Base-by-base conservation (phyloP, 1,140 invertebrate genomes). In the Drosophila repleta region DNA sequence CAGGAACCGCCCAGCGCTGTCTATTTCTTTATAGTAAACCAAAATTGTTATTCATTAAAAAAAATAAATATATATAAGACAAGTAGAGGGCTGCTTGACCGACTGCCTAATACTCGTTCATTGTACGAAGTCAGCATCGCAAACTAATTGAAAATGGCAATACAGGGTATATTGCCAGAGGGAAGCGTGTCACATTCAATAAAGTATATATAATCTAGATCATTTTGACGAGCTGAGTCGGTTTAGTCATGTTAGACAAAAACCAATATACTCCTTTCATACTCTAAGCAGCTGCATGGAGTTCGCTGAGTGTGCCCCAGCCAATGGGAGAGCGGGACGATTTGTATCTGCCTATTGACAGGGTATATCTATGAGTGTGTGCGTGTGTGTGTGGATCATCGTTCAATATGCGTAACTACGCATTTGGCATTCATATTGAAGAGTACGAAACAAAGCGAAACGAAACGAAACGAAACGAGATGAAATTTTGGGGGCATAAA, bases 1-100 rank as follows among this genome's bases (percentile, higher is more conserved):
- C 66, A 87, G 82, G 82, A 85, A 87, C 82, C 82, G 74, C 82
- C 78, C 74, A 73, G 62, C 64, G 57, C 52, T 67, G 71, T 87
- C 82, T 85, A 85, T 85, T 87, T 55, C 63, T 63, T 71, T 80
- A 74, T 65, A 84, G 62, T 41, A 18, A 69, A 74, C 69, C 69
- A 72, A 80, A 84, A 84, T 73, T 83, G 76, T 78, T 76, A 72
- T 83, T 84, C 63, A 76, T 71, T 75, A 52, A 60, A 67, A 65
- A 63, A 45, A 24, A 1, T 15, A 24, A 18, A 35, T 48, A 69
- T 53, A 63, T 63, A 29, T 32, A 17, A 15, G 49, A 51, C 46
- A 64, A 35, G 32, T 35, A 35, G 11, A 3, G 3, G 7, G 29
- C 6, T 2, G 10, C 32, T 35, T 11, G 11, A 10, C 11, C 32